Conservation (phyloP, 2,888 invertebrate species). For the Volucella inflata region DNA sequence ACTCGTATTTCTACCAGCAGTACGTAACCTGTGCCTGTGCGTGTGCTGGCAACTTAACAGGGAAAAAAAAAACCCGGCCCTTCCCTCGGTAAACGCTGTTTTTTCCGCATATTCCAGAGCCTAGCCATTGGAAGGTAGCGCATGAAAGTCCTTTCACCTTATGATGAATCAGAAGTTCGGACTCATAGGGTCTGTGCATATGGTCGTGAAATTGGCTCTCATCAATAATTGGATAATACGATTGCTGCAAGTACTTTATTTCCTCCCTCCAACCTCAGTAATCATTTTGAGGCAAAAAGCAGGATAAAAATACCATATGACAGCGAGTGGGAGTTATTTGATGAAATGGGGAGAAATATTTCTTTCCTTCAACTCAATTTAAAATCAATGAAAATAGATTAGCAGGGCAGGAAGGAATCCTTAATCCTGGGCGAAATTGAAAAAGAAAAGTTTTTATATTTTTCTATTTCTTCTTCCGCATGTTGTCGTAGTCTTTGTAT, state of each 20-base stretch:
- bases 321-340: constrained; percentile 30
- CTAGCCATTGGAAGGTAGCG: background rate
- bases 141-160: constrained; percentile 34
- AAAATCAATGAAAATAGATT: constrained; percentile 71
- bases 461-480: constrained; percentile 11
- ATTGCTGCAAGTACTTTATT: constrained; percentile 59
- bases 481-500: background rate
- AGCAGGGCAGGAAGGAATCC: constrained; percentile 53
- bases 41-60: constrained; percentile 5
- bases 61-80: background rate
- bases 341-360: constrained; percentile 41
- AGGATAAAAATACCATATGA: constrained; percentile 23
- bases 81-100: constrained; percentile 29
- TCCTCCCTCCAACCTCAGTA: constrained; percentile 22
- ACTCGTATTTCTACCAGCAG: constrained; percentile 44
- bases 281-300: constrained; percentile 46
- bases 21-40: background rate
- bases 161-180: constrained; percentile 20
- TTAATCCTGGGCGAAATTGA: constrained; percentile 54
- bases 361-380: constrained; percentile 70
- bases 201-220: constrained; percentile 66
- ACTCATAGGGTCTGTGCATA: constrained; percentile 17
- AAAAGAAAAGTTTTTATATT: constrained; percentile 46
- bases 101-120: too few relatives aligned
- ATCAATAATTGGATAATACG: constrained; percentile 74